Evolutionary conservation across 53 echinoderm and acorn worm species (phyloP), one percentile per base, ranked within the genome.

Genomic region (Crossaster papposus): DNA sequence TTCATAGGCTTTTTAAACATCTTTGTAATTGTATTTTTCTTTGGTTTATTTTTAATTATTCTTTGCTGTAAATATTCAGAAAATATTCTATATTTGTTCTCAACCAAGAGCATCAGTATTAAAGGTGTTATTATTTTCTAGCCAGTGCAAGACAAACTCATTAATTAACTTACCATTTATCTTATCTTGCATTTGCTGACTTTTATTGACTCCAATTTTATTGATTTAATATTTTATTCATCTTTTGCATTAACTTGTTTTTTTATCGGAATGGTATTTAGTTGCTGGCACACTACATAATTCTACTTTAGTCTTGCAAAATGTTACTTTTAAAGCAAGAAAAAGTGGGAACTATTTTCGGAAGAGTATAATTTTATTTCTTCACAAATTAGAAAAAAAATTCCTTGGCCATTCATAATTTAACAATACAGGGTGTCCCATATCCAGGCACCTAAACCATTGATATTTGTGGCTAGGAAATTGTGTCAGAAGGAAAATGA

Each of bases 211-310:
- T 24, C 74, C 11, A 32, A 73, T 18, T 18, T 73, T 2, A 78
- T 36, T 78, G 24, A 78, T 34, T 38, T 38, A 36, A 78, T 78
- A 78, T 78, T 81, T 54, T 13, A 38, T 28, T 30, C 55, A 81
- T 81, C 54, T 11, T 30, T 11, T 38, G 52, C 51, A 54, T 82
- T 3, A 30, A 58, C n/a, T n/a, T n/a, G 22, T 58, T 17, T 18
- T 58, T 58, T 58, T 58, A 58, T 15, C 17, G 17, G 58, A 58
- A 20, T 58, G 12, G 58, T 17, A 58, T 58, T 58, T 58, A 15
- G 22, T 58, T 18, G 12, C 15, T 58, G 58, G 58, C 58, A 58
- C 58, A 58, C 58, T 58, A 58, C 58, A 58, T 15, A 58, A 18
- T 58, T 58, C 22, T 2, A 17, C 58, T 58, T 11, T 11, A 2